Base-by-base conservation (phyloP, 64 coral and sea anemone species). In the Montipora efflorescens region DNA sequence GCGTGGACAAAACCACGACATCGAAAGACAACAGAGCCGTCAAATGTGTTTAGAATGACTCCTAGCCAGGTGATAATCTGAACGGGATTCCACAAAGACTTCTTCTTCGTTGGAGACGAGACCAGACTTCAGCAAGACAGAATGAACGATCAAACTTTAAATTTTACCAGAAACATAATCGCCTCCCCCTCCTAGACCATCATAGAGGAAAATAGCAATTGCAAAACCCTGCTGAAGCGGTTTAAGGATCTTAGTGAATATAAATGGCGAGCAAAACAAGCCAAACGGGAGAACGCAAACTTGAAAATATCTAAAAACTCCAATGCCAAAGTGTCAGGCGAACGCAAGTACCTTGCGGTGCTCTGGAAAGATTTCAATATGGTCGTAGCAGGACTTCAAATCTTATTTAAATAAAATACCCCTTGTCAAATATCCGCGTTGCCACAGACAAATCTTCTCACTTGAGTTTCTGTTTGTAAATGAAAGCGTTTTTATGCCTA, bases 21-120 rank as follows among this genome's bases (percentile, higher is more conserved):
- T 46, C 77, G 76, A 52, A 25, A 70, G 43, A 53, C 15, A 92
- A 70, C 15, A 53, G 20, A 78, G 19, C 90, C 90, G 15, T 84
- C 28, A 92, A 48, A 21, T 19, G 81, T 76, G 73, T 92, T 59
- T 15, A 83, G 81, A 85, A 84, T 47, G 19, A 77, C 45, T 5
- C 90, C 90, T 50, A 58, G 18, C 79, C 90, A 82, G 23, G 77
- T 83, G 79, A 91, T 81, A 73, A 83, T 23, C 36, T 91, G 78
- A 48, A 83, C 79, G 43, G 90, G 90, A 20, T 91, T 79, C 90
- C 79, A 82, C 11, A 83, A 49, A 53, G 79, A 36, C 28, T 36
- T 36, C 28, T 36, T 83, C n/a, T 79, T 28, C 36, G 1, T 36
- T 36, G 28, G 28, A 36, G 53, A 11, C 53, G 11, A 57, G 3